Percentiles rank a stretch among this genome's conserved stretches.
Conservation (phyloP, 2,113 vertebrate species). For the Chascanopsetta lugubris region DNA sequence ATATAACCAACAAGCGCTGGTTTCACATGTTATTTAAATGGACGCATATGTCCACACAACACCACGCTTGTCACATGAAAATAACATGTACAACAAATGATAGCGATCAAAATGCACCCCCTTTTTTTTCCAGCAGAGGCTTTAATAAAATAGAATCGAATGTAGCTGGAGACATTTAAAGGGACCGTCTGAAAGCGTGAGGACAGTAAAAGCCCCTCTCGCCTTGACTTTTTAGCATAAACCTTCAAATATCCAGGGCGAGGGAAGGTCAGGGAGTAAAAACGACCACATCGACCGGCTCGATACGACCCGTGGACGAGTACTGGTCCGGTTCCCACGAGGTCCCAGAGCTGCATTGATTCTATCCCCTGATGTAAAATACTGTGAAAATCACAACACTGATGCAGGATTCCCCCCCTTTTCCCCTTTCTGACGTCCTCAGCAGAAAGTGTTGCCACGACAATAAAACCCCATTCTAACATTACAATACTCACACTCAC, state of each 20-base stretch:
- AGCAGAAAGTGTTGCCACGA: not conserved
- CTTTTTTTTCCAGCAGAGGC: not conserved
- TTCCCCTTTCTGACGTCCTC: not conserved
- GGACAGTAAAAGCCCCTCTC: not conserved
- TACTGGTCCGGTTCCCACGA: not conserved
- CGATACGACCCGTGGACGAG: not conserved
- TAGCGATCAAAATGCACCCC: not conserved
- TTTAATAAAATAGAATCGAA: not conserved
- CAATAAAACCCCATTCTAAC: not conserved
- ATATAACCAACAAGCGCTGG: slow-evolving; percentile 2
- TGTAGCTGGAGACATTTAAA: slow-evolving; percentile 2
- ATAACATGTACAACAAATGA: not conserved
- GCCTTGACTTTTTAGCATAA: not conserved
- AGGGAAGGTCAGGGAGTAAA: not conserved
- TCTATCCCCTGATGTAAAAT: not conserved
- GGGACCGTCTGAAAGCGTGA: not conserved
- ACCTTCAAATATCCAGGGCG: not conserved
- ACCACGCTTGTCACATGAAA: not conserved
- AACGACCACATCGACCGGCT: not conserved
- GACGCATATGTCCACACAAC: slow-evolving; percentile 32
- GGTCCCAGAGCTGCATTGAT: not conserved
- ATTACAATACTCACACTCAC: not conserved
- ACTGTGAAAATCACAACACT: not conserved
- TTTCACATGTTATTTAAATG: slow-evolving; percentile 5
- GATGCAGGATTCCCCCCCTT: not conserved